Conservation (phyloP, 2,888 invertebrate genomes). For the Drosophila prolongata region DNA sequence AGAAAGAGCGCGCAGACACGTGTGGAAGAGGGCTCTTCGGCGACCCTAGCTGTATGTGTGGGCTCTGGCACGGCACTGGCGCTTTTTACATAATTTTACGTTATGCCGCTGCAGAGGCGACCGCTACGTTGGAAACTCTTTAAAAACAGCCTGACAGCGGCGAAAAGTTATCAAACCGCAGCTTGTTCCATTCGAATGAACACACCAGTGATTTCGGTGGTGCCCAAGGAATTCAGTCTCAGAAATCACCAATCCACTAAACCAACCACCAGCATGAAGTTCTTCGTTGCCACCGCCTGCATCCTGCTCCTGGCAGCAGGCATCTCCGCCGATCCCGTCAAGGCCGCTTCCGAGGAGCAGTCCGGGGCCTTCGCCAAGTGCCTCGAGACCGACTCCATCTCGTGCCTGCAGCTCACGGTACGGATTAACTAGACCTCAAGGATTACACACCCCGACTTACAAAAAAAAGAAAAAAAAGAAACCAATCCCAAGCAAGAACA, state of each 20-base stretch:
- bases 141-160: constrained; percentile 84
- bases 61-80: constrained; percentile 19
- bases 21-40: constrained; percentile 36
- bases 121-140: constrained; percentile 82
- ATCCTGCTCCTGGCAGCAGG: constrained; percentile 82
- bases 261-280: constrained; percentile 78
- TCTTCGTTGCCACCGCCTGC: constrained; percentile 81
- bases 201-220: constrained; percentile 84
- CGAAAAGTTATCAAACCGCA: constrained; percentile 85
- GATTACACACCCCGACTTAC: constrained; percentile 51
- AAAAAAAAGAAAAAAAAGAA: background rate
- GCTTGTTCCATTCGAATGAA: constrained; percentile 85
- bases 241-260: constrained; percentile 53
- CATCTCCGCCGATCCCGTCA: constrained; percentile 81
- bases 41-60: constrained; percentile 35
- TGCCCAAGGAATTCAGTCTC: constrained; percentile 68
- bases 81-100: constrained; percentile 77
- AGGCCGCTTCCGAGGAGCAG: constrained; percentile 66
- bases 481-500: constrained; percentile 28
- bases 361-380: constrained; percentile 86
- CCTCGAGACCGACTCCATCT: constrained; percentile 87
- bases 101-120: constrained; percentile 68
- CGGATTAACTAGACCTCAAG: constrained; percentile 73
- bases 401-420: constrained; percentile 87
- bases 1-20: constrained; percentile 20